Evolutionary conservation across 2,888 invertebrate genomes (phyloP).

Genomic region (Spilarctia lutea): DNA sequence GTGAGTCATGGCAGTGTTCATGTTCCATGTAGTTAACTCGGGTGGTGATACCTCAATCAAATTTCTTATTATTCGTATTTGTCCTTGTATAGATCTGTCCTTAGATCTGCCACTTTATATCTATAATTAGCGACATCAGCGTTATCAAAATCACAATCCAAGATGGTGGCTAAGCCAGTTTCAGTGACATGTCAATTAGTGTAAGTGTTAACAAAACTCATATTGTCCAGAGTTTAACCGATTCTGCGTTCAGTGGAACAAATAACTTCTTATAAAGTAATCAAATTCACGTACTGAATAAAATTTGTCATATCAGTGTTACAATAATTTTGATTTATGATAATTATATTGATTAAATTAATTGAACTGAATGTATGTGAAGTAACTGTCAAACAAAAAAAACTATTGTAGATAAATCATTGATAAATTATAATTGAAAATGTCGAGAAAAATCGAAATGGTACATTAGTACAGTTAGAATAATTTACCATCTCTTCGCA

Average conservation of each 20-base stretch:
- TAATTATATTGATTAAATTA: slow-evolving; percentile 25
- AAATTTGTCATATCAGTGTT: slow-evolving; percentile 47
- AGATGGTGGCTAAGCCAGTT: too few species aligned
- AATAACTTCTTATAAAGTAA: not conserved
- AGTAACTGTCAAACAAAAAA: slow-evolving; percentile 10
- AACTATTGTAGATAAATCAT: not conserved
- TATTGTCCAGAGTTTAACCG: not conserved
- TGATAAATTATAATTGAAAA: not conserved
- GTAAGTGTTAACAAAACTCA: not conserved
- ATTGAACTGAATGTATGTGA: slow-evolving; percentile 24
- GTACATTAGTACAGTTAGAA: not conserved
- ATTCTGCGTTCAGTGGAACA: not conserved
- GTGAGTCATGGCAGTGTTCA: too few species aligned
- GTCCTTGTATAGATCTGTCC: too few species aligned
- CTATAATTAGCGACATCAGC: too few species aligned
- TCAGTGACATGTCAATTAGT: not conserved
- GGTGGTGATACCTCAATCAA: too few species aligned
- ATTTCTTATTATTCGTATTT: too few species aligned
- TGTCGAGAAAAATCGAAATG: not conserved
- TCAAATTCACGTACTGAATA: slow-evolving; percentile 31
- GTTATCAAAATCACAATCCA: too few species aligned
- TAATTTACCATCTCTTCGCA: not conserved
- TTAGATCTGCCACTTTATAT: too few species aligned
- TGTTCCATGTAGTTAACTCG: too few species aligned
- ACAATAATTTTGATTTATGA: slow-evolving; percentile 44